Evolutionary conservation across 1,140 invertebrate genomes (phyloP).

Genomic region (Habropoda laboriosa): DNA sequence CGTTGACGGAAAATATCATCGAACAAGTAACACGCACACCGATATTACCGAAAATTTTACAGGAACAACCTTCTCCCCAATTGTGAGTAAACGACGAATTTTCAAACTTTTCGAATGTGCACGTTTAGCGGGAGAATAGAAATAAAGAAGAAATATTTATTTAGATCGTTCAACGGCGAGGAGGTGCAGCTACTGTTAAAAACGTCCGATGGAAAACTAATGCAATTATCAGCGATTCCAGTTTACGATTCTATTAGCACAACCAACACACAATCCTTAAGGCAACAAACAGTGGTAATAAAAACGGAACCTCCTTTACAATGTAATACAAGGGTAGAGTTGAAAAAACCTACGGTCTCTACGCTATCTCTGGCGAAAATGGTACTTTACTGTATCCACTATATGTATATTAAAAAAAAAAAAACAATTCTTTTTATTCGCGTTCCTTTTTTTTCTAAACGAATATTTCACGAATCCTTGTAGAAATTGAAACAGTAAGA

Average conservation of each 20-base stretch:
- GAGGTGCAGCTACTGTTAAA: slow-evolving; percentile 81
- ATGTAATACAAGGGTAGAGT: slow-evolving; percentile 46
- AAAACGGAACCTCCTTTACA: slow-evolving; percentile 70
- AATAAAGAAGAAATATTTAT: slow-evolving; percentile 11
- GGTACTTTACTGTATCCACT: slow-evolving; percentile 65
- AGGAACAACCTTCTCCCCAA: slow-evolving; percentile 31
- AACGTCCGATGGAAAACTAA: slow-evolving; percentile 81
- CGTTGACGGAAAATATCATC: slow-evolving; percentile 61
- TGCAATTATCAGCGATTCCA: slow-evolving; percentile 79
- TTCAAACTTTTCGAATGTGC: slow-evolving; percentile 5
- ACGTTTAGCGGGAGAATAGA: not conserved
- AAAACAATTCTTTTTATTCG: slow-evolving; percentile 12
- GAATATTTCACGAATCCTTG: slow-evolving; percentile 36
- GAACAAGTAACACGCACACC: slow-evolving; percentile 66
- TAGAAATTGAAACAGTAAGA: slow-evolving; percentile 80
- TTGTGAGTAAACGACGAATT: slow-evolving; percentile 57
- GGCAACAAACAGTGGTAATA: slow-evolving; percentile 65
- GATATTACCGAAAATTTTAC: slow-evolving; percentile 51
- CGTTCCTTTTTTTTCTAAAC: too few relatives aligned
- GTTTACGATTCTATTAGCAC: slow-evolving; percentile 58
- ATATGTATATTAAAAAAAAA: not conserved
- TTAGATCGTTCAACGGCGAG: slow-evolving; percentile 75
- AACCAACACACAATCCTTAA: slow-evolving; percentile 19
- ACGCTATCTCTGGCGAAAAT: slow-evolving; percentile 75
- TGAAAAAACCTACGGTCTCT: slow-evolving; percentile 44